Conservation (phyloP, 2,888 invertebrate species). For the Pogonocherus hispidulus region DNA sequence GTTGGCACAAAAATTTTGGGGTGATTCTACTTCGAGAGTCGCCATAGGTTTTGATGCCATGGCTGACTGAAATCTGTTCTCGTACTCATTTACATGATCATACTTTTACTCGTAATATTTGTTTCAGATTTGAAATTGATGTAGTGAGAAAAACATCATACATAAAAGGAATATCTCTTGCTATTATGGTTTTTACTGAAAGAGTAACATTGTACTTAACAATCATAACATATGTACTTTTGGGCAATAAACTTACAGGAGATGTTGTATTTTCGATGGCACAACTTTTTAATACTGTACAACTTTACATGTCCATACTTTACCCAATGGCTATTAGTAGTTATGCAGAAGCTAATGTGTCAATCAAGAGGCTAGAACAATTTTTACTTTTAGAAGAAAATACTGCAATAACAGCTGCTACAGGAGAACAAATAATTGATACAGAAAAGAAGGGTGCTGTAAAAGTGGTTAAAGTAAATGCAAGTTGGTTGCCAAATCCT, state of each 20-base stretch:
- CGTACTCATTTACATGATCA: too few relatives aligned
- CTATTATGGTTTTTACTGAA: slow-evolving; percentile 84
- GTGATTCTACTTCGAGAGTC: too few relatives aligned
- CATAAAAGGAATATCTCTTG: slow-evolving; percentile 76
- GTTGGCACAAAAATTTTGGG: too few relatives aligned
- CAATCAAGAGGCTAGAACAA: slow-evolving; percentile 59
- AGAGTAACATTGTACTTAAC: slow-evolving; percentile 87
- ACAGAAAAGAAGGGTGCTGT: slow-evolving; percentile 57
- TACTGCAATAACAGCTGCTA: slow-evolving; percentile 9
- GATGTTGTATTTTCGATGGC: slow-evolving; percentile 83
- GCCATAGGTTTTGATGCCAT: too few relatives aligned
- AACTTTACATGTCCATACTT: slow-evolving; percentile 58
- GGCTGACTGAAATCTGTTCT: too few relatives aligned
- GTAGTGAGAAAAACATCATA: slow-evolving; percentile 77
- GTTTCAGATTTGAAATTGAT: slow-evolving; percentile 73
- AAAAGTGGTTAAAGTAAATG: slow-evolving; percentile 50
- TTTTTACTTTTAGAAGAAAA: slow-evolving; percentile 56
- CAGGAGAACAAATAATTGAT: slow-evolving; percentile 40
- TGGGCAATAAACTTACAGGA: slow-evolving; percentile 72
- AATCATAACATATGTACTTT: slow-evolving; percentile 81
- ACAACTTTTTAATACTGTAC: slow-evolving; percentile 83
- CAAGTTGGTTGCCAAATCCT: slow-evolving; percentile 60
- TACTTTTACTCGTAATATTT: too few relatives aligned
- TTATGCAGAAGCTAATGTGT: slow-evolving; percentile 59
- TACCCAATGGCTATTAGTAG: slow-evolving; percentile 57